Evolutionary conservation across 2,113 vertebrate genomes (phyloP), one percentile per base, ranked within the genome.

Genomic region (Amphiprion percula): DNA sequence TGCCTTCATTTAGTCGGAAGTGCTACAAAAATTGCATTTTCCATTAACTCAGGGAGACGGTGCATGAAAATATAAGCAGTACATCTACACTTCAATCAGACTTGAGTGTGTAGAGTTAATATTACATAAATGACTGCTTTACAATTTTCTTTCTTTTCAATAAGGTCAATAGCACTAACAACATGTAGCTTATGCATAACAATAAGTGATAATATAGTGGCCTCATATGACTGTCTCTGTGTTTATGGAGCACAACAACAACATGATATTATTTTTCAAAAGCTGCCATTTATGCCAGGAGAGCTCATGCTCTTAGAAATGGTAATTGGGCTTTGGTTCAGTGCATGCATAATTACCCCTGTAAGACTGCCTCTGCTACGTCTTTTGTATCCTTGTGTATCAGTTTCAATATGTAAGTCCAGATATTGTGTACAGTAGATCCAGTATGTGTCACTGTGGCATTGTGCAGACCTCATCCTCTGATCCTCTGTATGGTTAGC

Each of bases 401-500:
- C 17, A 0, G 23, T 86, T 81, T 84, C 65, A 68, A 67, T 79
- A 61, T 81, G 49, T 68, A 70, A 73, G 72, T 79, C 68, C 55
- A 76, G 59, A 79, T 63, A 75, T 44, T 72, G 62, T 87, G 75
- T 83, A 77, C 82, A 77, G 79, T 63, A 54, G 71, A 80, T 78
- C 68, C 71, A 65, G 74, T 56, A 24, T 81, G 69, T 84, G 74
- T 88, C 56, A 74, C 50, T 61, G 77, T 64, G 58, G 67, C 70
- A 71, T 74, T 74, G 75, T 84, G 50, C 26, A 76, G 63, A 70
- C 69, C 65, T 79, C 59, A 55, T 66, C 65, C 75, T 83, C 73
- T 79, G 77, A 81, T 85, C 85, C 41, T 49, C 66, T 72, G 62
- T 37, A 76, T 63, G 63, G 52, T 78, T 75, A 33, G 64, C 50